Base-by-base conservation (phyloP, 2,888 invertebrate species). In the Heterodera filipjevi region DNA sequence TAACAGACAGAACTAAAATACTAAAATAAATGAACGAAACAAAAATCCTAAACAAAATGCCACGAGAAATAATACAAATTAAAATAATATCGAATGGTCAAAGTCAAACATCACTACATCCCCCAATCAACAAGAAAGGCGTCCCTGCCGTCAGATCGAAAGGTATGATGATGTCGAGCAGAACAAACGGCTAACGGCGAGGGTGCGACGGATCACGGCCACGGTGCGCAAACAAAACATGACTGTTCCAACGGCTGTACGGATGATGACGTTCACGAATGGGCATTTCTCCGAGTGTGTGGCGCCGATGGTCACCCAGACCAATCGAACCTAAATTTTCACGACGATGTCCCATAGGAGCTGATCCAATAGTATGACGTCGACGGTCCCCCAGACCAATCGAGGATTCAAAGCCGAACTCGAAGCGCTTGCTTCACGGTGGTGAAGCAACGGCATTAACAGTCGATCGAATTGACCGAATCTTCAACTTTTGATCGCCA, bases 401-500 rank as follows among this genome's bases (percentile, higher is more conserved):
- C 53, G 53, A 46, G 3, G 3, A 1, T 12, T 46, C 2, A 12
- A 12, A 22, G 3, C 53, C 53, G 1, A 2, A 39, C 3, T 39
- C 39, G 39, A 39, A 53, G 16, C 19, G 53, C 22, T 22, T 1
- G 53, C 16, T 19, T 22, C 19, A 19, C 53, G 53, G 14, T 22
- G 53, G 53, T 53, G 53, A 53, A 22, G 53, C 5, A 22, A 19
- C 22, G 16, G 19, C 53, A 1, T 22, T 14, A 16, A 53, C 53
- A 1, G 22, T 19, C 53, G 53, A 53, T 5, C 22, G 53, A 22
- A 53, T 22, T 3, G 66, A 3, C 32, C 66, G 66, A 66, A 66
- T 66, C 3, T 66, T 66, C 66, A 73, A 39, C 32, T 44, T 22
- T 14, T 73, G 22, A 44, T 73, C 73, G 19, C 46, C 73, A 0